phyloP scores from a whole-genome alignment of 1,140 invertebrate genomes.

The Zelostemma sp. region DNA sequence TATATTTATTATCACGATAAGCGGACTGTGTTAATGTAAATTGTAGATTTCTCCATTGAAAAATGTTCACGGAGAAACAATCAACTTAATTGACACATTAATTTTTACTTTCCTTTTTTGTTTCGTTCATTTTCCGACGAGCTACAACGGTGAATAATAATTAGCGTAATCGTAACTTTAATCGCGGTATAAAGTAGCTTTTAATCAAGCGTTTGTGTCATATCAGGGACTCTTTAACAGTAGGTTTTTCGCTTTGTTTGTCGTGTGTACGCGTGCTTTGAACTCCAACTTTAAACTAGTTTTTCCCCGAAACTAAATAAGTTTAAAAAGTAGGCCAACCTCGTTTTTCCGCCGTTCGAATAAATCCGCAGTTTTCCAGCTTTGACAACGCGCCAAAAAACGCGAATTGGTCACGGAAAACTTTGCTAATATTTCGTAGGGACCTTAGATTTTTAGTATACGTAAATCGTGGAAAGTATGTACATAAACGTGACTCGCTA shows the following conservation, averaged over 20 bases:
- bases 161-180: no score
- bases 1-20: slow-evolving; percentile 60
- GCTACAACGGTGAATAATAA: no score
- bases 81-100: background rate
- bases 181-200: no score
- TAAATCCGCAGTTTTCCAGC: slow-evolving; percentile 57
- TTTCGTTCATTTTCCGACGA: no score
- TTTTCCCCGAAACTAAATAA: slow-evolving; percentile 14
- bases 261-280: slow-evolving; percentile 28
- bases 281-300: slow-evolving; percentile 19
- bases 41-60: background rate
- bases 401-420: no score
- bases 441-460: no score
- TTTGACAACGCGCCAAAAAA: no score
- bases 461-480: slow-evolving; percentile 30
- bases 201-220: no score
- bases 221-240: no score
- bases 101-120: no score
- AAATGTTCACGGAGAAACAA: background rate
- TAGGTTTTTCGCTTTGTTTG: slow-evolving; percentile 10
- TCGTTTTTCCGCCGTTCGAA: slow-evolving; percentile 29
- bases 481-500: slow-evolving; percentile 1
- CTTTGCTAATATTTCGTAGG: no score
- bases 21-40: slow-evolving; percentile 9
- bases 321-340: no score